These are phyloP conservation scores for Alexandromys fortis DNA, from an alignment of 2,113 vertebrate genomes.

Conservation along the genomic window DNA sequence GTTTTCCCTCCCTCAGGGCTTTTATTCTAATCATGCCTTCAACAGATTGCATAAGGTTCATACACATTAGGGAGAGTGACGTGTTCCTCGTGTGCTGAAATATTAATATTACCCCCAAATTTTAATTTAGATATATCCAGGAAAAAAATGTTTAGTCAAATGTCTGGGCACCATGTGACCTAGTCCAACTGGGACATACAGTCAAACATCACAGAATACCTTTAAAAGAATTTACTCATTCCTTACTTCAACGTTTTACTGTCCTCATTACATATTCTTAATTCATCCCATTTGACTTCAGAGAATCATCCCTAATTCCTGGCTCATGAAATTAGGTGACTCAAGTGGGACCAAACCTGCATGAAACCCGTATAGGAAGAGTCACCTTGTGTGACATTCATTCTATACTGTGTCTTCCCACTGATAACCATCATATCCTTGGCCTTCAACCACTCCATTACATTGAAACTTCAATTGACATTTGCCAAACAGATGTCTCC, in stretches of 20 bases:
- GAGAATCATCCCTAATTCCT: background rate
- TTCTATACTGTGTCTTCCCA: background rate
- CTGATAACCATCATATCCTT: background rate
- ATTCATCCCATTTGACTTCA: background rate
- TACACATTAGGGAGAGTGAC: rapidly evolving
- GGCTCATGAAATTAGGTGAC: background rate
- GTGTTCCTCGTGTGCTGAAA: background rate
- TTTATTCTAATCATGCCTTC: background rate
- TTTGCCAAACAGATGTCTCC: background rate
- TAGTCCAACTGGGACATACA: background rate
- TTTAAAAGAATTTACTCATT: background rate
- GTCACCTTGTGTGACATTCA: background rate
- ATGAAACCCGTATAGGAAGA: background rate
- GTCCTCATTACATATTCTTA: background rate
- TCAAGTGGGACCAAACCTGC: background rate
- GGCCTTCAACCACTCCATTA: background rate
- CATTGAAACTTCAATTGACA: background rate
- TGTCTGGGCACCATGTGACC: background rate
- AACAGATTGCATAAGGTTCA: background rate
- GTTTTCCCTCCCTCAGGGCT: background rate
- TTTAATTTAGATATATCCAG: background rate
- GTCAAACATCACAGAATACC: background rate
- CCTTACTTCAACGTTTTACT: background rate
- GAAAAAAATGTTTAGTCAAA: background rate
- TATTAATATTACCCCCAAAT: background rate